Percentiles rank a stretch among this genome's conserved stretches.
These are phyloP conservation scores for Dynastes grantii DNA, from an alignment of 2,888 invertebrate genomes.

Conservation along the genomic window DNA sequence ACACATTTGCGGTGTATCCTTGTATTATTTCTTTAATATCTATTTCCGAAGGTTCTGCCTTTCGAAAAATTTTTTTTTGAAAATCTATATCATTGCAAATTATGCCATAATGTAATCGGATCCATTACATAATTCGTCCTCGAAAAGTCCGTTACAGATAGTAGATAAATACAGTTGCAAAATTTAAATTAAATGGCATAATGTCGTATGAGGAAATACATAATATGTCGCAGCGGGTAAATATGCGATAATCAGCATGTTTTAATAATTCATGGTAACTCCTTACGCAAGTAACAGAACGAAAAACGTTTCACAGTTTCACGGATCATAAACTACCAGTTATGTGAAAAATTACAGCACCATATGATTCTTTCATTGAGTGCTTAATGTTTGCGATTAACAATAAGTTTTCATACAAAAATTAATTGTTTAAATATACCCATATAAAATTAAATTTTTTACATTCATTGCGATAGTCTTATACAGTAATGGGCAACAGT, in stretches of 20 bases:
- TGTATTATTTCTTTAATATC: constrained; percentile 7
- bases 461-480: too few species aligned
- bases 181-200: constrained; percentile 23
- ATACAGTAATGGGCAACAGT: too few species aligned
- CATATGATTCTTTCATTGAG: not conserved
- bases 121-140: constrained; percentile 31
- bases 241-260: not conserved
- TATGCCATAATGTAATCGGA: constrained; percentile 23
- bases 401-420: too few species aligned
- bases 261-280: constrained; percentile 1
- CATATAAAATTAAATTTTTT: too few species aligned
- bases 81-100: constrained; percentile 5
- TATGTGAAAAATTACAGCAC: not conserved
- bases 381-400: too few species aligned
- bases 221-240: constrained; percentile 1
- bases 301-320: not conserved
- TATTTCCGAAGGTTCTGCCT: constrained; percentile 38
- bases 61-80: constrained; percentile 14
- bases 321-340: too few species aligned
- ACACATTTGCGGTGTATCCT: constrained; percentile 33
- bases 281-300: not conserved
- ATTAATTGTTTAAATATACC: too few species aligned
- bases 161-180: constrained; percentile 16
- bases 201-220: constrained; percentile 29
- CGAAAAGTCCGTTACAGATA: constrained; percentile 36